Percentiles rank a stretch among this genome's conserved stretches.
These are phyloP conservation scores for Phyllostomus hastatus DNA, from an alignment of 2,113 vertebrate genomes.

Conservation along the genomic window DNA sequence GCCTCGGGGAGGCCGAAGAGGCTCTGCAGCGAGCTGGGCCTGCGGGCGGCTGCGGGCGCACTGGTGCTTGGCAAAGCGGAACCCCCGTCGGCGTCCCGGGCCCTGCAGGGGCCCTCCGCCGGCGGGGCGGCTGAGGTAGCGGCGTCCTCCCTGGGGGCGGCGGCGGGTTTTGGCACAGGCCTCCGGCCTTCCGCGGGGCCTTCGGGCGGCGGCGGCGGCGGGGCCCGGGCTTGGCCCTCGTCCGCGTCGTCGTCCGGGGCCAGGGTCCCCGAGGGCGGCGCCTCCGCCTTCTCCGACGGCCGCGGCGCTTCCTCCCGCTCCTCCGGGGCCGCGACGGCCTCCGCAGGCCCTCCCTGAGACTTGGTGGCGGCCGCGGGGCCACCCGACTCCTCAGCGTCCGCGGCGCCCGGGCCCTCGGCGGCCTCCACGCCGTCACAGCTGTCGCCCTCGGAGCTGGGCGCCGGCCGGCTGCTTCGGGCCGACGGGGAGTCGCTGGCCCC, in stretches of 20 bases:
- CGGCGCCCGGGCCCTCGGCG: constrained; percentile 85
- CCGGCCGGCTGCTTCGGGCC: constrained; percentile 85
- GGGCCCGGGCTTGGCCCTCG: constrained; percentile 77
- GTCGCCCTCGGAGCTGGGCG: constrained; percentile 91
- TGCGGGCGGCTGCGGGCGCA: constrained; percentile 73
- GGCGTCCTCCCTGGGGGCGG: constrained; percentile 84
- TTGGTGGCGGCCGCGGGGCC: constrained; percentile 79
- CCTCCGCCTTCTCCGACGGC: constrained; percentile 76
- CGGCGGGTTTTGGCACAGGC: constrained; percentile 81
- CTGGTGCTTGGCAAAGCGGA: constrained; percentile 91
- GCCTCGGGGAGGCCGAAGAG: constrained; percentile 93
- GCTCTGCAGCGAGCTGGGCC: constrained; percentile 84
- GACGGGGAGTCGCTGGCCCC: constrained; percentile 92
- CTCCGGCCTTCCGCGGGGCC: constrained; percentile 76
- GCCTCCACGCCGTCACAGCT: constrained; percentile 97
- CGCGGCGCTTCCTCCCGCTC: constrained; percentile 83
- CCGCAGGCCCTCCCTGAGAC: constrained; percentile 86
- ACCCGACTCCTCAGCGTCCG: constrained; percentile 87
- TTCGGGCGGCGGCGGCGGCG: constrained; percentile 72
- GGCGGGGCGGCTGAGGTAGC: constrained; percentile 87
- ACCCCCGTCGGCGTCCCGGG: constrained; percentile 78
- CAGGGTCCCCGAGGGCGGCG: constrained; percentile 67
- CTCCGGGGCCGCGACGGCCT: constrained; percentile 77
- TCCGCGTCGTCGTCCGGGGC: constrained; percentile 75
- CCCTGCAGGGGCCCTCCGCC: constrained; percentile 79